A percentile compares a stretch with the other conserved stretches of the same genome.
Evolutionary conservation across 2,797 vertebrate genomes (phyloP).

Genomic region (Gambusia yucatana): DNA sequence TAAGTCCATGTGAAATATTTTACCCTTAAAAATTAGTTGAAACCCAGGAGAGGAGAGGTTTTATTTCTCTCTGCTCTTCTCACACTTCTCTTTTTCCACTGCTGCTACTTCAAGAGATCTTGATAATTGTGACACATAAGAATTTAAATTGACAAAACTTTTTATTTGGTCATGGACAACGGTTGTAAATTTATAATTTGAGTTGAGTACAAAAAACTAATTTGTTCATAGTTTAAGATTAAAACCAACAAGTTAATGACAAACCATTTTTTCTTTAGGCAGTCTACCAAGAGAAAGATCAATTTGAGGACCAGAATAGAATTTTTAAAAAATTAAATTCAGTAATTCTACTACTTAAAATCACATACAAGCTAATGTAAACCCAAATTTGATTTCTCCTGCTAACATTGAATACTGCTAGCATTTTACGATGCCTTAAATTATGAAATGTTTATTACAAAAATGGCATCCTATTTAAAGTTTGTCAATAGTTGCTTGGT

Average conservation of each 20-base stretch:
- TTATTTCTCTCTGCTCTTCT: not conserved
- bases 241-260: not conserved
- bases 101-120: not conserved
- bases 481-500: not conserved
- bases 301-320: not conserved
- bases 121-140: not conserved
- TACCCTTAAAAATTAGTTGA: not conserved
- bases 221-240: not conserved
- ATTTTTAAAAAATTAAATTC: too few species aligned
- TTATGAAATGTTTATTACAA: not conserved
- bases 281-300: not conserved
- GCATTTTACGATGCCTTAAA: not conserved
- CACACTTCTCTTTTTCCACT: not conserved
- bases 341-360: not conserved
- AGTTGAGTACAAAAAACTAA: not conserved
- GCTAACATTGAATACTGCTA: slow-evolving; percentile 60
- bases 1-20: not conserved
- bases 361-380: not conserved
- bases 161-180: not conserved
- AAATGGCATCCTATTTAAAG: not conserved
- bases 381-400: not conserved
- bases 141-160: not conserved
- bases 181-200: not conserved
- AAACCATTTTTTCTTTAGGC: not conserved
- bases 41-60: not conserved